phyloP scores from a whole-genome alignment of 2,888 invertebrate genomes.

The Beris morrisii region DNA sequence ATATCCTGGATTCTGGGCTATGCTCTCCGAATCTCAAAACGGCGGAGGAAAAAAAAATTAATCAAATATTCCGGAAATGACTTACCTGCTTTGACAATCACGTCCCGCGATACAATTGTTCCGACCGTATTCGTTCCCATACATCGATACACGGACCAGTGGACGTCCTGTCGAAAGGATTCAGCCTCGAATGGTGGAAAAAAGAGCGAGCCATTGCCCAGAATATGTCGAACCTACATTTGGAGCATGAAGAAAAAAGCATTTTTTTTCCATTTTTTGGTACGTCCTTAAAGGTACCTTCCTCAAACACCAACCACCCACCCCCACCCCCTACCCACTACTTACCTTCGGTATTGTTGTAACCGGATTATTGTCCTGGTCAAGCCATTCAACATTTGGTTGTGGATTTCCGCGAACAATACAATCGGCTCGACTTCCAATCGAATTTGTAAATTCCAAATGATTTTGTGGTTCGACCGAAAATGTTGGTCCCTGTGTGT shows the following conservation, averaged over 20 bases:
- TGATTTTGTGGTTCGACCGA: slow-evolving; percentile 59
- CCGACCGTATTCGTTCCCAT: slow-evolving; percentile 59
- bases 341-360: slow-evolving; percentile 58
- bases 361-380: slow-evolving; percentile 59
- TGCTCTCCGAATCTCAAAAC: too few species aligned
- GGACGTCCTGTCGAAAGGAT: slow-evolving; percentile 62
- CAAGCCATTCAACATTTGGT: slow-evolving; percentile 61
- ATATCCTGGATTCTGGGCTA: too few species aligned
- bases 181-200: slow-evolving; percentile 62
- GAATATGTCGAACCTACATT: slow-evolving; percentile 57
- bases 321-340: neutral
- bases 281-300: too few species aligned
- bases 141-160: slow-evolving; percentile 61
- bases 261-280: too few species aligned
- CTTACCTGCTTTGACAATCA: slow-evolving; percentile 59
- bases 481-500: slow-evolving; percentile 62
- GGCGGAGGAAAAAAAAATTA: too few species aligned
- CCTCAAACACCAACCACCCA: too few species aligned
- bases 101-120: slow-evolving; percentile 60
- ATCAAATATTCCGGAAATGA: neutral
- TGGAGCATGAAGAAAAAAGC: too few species aligned
- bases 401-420: slow-evolving; percentile 60
- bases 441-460: slow-evolving; percentile 61
- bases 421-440: slow-evolving; percentile 60
- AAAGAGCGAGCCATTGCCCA: slow-evolving; percentile 60